Percentiles rank a stretch among this genome's conserved stretches.
These are phyloP conservation scores for Heterodera carotae DNA, from an alignment of 1,140 invertebrate species.

Conservation along the genomic window DNA sequence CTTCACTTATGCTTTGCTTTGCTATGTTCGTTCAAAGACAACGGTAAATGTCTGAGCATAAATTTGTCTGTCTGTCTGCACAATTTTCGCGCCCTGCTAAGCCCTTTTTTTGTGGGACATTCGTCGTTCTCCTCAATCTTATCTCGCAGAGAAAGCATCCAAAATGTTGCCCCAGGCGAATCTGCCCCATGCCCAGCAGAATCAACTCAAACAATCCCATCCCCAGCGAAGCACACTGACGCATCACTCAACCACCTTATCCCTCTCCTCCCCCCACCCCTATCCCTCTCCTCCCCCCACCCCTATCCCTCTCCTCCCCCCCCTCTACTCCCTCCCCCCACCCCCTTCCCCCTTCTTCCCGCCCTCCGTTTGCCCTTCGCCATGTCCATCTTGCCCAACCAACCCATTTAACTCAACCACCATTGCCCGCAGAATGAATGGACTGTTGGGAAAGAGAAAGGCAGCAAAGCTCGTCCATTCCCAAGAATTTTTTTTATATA, in stretches of 20 bases:
- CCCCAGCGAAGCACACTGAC: neutral
- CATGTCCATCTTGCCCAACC: too few species aligned
- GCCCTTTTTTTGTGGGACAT: neutral
- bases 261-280: too few species aligned
- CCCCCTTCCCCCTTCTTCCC: too few species aligned
- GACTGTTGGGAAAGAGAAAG: too few species aligned
- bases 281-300: neutral
- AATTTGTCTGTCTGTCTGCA: neutral
- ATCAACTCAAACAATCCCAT: neutral
- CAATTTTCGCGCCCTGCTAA: neutral
- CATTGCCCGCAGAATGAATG: too few species aligned
- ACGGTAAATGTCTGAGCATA: neutral
- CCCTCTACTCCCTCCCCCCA: too few species aligned
- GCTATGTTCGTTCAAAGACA: neutral
- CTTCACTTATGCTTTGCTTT: neutral
- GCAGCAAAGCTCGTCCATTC: too few species aligned
- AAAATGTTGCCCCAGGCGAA: neutral
- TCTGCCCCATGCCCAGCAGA: neutral
- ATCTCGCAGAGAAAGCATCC: slow-evolving; percentile 2
- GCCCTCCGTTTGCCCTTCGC: too few species aligned
- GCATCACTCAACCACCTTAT: too few species aligned
- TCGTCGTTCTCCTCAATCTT: neutral
- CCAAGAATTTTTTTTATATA: too few species aligned
- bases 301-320: too few species aligned
- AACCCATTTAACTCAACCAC: too few species aligned